phyloP scores from a whole-genome alignment of 2,113 vertebrate genomes.

The Piliocolobus tephrosceles region DNA sequence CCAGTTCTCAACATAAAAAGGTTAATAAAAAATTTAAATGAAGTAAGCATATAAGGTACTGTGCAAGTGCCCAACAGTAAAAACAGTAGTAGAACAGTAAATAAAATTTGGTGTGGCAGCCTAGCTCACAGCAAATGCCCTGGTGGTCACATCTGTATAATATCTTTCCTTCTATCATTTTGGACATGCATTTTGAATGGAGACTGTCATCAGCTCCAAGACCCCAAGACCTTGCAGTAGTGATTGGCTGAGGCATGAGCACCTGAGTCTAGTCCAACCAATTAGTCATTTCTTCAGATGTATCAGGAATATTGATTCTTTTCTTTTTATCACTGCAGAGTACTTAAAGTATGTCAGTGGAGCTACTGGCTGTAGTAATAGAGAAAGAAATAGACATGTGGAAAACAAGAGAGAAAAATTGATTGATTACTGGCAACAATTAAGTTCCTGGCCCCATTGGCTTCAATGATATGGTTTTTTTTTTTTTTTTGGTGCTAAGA shows the following conservation, averaged over 20 bases:
- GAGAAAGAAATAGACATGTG: background rate
- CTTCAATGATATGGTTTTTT: background rate
- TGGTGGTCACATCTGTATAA: background rate
- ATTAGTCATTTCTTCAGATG: background rate
- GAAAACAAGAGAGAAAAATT: background rate
- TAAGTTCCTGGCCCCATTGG: background rate
- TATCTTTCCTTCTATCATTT: background rate
- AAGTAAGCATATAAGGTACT: background rate
- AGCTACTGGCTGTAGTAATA: background rate
- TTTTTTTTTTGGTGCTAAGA: background rate
- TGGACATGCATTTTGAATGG: slow-evolving; percentile 12
- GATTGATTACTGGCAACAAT: background rate
- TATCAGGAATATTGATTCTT: background rate
- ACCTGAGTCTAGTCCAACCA: background rate
- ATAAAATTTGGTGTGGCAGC: background rate
- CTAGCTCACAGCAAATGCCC: background rate
- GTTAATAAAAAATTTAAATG: background rate
- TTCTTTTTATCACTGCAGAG: background rate
- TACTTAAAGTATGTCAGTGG: background rate
- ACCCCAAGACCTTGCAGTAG: background rate
- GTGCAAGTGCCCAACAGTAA: background rate
- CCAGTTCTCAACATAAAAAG: background rate
- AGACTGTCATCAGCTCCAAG: background rate
- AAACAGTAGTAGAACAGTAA: background rate
- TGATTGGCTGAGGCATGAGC: background rate